Base-by-base conservation (phyloP, 2,797 vertebrate species). In the Chelidonichthys spinosus region DNA sequence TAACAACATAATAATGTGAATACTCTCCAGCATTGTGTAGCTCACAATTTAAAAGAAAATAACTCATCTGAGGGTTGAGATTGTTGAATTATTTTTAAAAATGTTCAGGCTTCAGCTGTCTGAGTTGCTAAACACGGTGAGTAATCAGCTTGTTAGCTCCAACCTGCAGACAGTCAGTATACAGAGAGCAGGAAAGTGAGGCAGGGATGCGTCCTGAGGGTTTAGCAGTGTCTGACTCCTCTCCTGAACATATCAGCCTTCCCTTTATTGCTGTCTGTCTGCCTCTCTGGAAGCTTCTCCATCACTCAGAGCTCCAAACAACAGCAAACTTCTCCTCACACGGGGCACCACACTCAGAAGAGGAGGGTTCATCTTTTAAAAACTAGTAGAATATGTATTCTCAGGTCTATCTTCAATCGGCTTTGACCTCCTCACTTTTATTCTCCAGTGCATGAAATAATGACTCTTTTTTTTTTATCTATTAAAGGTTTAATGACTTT, bases 221-320 rank as follows among this genome's bases (percentile, higher is more conserved):
- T 75, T 79, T 67, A 77, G 46, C 33, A 0, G 42, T 69, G 76
- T 80, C 80, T 78, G 63, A 72, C 63, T 47, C 14, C 63, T 65
- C 59, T 11, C 36, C 42, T 63, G 59, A 76, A 69, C 70, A 82
- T 62, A 81, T 74, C 70, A 63, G 63, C 44, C 69, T 64, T 40
- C 36, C 61, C 61, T 84, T 84, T 81, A 85, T 87, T 87, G 64
- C 76, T 83, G 85, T 86, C 71, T 40, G 59, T 79, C 79, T 81
- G 81, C 58, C n/a, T 74, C 67, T 72, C 61, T 75, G 61, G 69
- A 67, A 69, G 79, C 69, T 61, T 65, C 68, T 75, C 70, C 69
- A 52, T 83, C 76, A 66, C 63, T 79, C 62, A 50, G 49, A 66
- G 36, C 40, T 74, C 35, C 5, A 39, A 58, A 67, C 66, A 72